Base-by-base conservation (phyloP, 2,797 vertebrate genomes). In the Novumbra hubbsi region DNA sequence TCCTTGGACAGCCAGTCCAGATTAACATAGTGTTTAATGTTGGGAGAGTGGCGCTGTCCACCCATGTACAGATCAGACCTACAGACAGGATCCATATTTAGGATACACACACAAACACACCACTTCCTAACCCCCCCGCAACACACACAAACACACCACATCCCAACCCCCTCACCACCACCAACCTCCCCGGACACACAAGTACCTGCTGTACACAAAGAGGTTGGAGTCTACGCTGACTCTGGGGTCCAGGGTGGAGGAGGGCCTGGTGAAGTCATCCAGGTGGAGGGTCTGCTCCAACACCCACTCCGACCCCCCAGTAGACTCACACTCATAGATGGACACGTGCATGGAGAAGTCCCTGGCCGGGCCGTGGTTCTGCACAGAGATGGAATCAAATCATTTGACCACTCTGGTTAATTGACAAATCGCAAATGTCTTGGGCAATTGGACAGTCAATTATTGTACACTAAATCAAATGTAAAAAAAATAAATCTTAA, bases 1-100 rank as follows among this genome's bases (percentile, higher is more conserved):
- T 99, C 98, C 89, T 99, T 99, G 16, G 98, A 99, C 70, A 99
- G 94, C 98, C 98, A 99, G 88, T 99, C 98, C 87, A 99, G 92
- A 84, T 99, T 97, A 57, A 99, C 95, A 57, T 98, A 95, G 90
- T 99, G 97, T 86, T 99, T 99, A 84, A 98, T 98, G 84, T 96
- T 98, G 11, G 97, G 97, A 74, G 94, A 91, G 75, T 84, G 89
- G 16, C 90, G 94, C 87, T 98, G 96, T 80, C 95, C 94, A 87
- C 89, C 96, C 88, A 97, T 90, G 89, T 96, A 94, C 41, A 96
- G 86, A 84, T 99, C 97, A 1, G 95, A 95, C 91, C 98, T 99
- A 86, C 92, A 95, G 41, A 94, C 17, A 28, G 3, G 41, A 74
- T 45, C 60, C 9, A 69, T 11, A 65, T 6, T 57, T 63, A 41